Conservation (phyloP, 2,888 invertebrate species). For the Hartigia nigra region DNA sequence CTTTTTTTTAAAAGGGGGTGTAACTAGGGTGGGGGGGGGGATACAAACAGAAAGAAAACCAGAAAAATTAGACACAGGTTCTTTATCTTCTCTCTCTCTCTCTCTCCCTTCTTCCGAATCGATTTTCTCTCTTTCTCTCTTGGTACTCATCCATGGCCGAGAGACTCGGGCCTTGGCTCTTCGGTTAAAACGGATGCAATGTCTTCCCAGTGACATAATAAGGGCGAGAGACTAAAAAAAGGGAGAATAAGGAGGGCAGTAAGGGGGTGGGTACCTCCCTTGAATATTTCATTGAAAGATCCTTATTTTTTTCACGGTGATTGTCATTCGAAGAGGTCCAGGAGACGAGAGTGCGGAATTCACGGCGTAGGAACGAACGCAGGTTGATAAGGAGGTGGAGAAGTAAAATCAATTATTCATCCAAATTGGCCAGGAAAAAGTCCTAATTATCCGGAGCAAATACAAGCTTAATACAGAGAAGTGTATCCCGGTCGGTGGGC, state of each 20-base stretch:
- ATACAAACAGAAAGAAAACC: background rate
- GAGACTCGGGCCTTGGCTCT: background rate
- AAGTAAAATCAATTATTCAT: conserved; percentile 65
- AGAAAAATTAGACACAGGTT: background rate
- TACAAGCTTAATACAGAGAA: conserved; percentile 64
- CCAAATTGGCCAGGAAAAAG: conserved; percentile 64
- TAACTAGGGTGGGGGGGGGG: background rate
- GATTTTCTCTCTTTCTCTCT: no score
- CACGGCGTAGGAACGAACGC: conserved; percentile 28
- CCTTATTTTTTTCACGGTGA: conserved; percentile 56
- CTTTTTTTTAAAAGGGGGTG: background rate
- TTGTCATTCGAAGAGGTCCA: conserved; percentile 61
- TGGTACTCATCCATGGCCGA: background rate
- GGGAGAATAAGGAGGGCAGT: background rate
- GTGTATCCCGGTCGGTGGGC: conserved; percentile 38
- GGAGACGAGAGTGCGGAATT: conserved; percentile 29
- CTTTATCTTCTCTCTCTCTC: no score
- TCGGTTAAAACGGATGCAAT: background rate
- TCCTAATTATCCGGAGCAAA: conserved; percentile 66
- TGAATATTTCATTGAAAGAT: conserved; percentile 63
- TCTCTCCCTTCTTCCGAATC: no score
- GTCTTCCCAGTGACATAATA: conserved; percentile 7
- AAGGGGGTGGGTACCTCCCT: conserved; percentile 26
- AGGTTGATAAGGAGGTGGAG: conserved; percentile 34
- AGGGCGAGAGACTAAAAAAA: conserved; percentile 10